Evolutionary conservation across 2,113 vertebrate genomes (phyloP).

Genomic region (Malurus elegans): DNA sequence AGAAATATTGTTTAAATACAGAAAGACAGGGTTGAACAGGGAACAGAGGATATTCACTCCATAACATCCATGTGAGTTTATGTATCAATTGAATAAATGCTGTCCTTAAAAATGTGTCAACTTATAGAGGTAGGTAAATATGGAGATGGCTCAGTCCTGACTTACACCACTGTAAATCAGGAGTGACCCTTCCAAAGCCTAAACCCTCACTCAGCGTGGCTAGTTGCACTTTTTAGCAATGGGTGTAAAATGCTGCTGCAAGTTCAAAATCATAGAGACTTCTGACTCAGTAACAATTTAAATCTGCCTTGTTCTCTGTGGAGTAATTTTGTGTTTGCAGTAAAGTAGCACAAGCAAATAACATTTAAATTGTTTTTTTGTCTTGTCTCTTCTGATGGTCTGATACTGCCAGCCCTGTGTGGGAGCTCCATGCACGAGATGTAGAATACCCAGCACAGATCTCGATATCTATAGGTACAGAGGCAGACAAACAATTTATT

Average conservation of each 20-base stretch:
- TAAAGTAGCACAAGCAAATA: background rate
- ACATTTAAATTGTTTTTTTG: background rate
- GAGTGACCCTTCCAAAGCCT: background rate
- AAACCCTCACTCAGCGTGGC: rapidly evolving
- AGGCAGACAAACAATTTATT: background rate
- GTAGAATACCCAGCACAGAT: rapidly evolving
- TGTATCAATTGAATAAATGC: rapidly evolving
- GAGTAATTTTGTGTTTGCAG: background rate
- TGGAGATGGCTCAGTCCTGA: background rate
- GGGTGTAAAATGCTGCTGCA: background rate
- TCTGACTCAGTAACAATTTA: background rate
- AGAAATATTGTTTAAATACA: background rate
- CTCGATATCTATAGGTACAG: background rate
- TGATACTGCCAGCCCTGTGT: background rate
- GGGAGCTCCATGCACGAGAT: background rate
- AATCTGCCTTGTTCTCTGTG: background rate
- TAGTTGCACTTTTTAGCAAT: background rate
- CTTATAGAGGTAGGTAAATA: background rate
- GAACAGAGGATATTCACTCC: background rate
- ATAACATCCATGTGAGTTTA: background rate
- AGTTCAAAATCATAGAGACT: background rate
- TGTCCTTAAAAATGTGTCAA: background rate
- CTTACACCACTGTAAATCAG: background rate
- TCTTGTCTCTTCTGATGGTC: background rate
- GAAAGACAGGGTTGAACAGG: background rate